phyloP scores from a whole-genome alignment of 2,113 vertebrate species.

The Oenanthe melanoleuca region DNA sequence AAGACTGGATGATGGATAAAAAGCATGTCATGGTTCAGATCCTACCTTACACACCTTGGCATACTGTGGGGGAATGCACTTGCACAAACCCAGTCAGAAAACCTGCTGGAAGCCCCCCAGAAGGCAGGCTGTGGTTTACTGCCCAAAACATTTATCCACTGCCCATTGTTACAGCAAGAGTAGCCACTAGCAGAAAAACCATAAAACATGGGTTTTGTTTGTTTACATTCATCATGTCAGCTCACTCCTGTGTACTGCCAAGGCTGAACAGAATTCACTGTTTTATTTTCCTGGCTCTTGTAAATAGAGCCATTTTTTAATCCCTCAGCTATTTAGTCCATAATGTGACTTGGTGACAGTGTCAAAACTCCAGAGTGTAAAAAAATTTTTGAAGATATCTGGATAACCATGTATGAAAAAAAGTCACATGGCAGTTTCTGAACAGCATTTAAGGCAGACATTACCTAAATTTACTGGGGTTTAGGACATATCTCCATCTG shows the following conservation, averaged over 20 bases:
- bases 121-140: background rate
- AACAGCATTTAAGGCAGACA: background rate
- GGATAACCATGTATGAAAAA: background rate
- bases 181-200: background rate
- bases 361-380: background rate
- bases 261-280: background rate
- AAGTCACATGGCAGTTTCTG: background rate
- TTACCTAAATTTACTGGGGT: background rate
- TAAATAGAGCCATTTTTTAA: background rate
- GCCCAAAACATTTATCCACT: background rate
- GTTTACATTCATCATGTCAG: background rate
- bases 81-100: background rate
- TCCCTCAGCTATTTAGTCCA: background rate
- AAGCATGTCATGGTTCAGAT: background rate
- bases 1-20: background rate
- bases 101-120: background rate
- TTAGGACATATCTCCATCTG: background rate
- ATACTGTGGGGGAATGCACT: background rate
- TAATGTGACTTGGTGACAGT: background rate
- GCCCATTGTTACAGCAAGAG: background rate
- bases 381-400: background rate
- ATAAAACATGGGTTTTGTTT: background rate
- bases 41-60: background rate
- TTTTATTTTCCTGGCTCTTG: background rate
- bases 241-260: background rate